Base-by-base conservation (phyloP, 1,140 invertebrate genomes). In the Drosophila neocordata region DNA sequence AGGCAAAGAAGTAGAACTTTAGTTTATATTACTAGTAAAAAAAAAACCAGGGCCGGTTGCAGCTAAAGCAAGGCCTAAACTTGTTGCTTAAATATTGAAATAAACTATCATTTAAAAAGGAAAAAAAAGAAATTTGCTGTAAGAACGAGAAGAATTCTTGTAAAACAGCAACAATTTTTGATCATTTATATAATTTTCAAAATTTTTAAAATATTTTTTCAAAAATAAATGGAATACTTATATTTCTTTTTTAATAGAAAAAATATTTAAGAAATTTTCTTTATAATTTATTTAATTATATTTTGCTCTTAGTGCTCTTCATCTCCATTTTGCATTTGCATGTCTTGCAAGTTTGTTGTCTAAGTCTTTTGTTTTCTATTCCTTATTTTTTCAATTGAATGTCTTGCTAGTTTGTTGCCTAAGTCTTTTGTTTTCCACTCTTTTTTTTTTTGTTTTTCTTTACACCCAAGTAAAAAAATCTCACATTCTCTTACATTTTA, bases 401-500 rank as follows among this genome's bases (percentile, higher is more conserved):
- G 22, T 24, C 0, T 11, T 11, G 1, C 12, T 51, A 68, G 69
- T 73, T 76, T 15, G 65, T 82, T 66, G 63, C 66, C 61, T 66
- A 76, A 81, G 61, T 81, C 64, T 71, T 80, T 72, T 22, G 58
- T 67, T 68, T 44, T 53, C 9, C 37, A 34, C 27, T 11, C 31
- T 11, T n/a, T n/a, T n/a, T n/a, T n/a, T n/a, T n/a, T n/a, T n/a
- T n/a, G n/a, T n/a, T n/a, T n/a, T n/a, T n/a, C n/a, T n/a, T n/a
- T 13, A 8, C 1, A 9, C 27, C 15, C 27, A 7, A 51, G 11
- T n/a, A 4, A 3, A 15, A 44, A n/a, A 24, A 34, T 24, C 56
- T 22, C 27, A 13, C 12, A 11, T 57, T 24, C 27, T 44, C 37
- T 37, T 37, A 88, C 83, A 88, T 88, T 88, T 88, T 88, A 88